Evolutionary conservation across 1,140 invertebrate genomes (phyloP).

Genomic region (Drosophila takahashii): DNA sequence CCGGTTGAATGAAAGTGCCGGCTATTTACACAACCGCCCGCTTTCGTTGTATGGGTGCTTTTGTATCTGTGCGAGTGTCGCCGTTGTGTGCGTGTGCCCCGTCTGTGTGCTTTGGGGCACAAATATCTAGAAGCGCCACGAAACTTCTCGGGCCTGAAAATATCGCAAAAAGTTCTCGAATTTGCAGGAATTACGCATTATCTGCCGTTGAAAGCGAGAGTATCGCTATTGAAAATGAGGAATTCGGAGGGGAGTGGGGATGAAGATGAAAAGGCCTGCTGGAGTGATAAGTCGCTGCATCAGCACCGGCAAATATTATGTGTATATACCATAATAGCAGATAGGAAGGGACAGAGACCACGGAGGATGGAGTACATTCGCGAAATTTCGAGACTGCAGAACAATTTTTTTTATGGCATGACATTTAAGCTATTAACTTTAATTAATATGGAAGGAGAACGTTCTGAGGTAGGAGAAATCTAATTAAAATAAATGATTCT

Average conservation of each 20-base stretch:
- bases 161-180: slow-evolving; percentile 60
- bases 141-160: slow-evolving; percentile 53
- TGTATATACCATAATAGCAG: slow-evolving; percentile 2
- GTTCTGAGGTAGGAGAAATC: background rate
- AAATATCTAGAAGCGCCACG: slow-evolving; percentile 28
- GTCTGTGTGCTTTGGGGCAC: slow-evolving; percentile 11
- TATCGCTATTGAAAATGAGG: slow-evolving; percentile 28
- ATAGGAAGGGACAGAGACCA: background rate
- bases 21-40: slow-evolving; percentile 62
- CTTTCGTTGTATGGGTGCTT: slow-evolving; percentile 13
- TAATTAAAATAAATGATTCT: background rate
- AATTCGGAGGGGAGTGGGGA: slow-evolving; percentile 1
- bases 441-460: background rate
- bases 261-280: slow-evolving; percentile 2
- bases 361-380: slow-evolving; percentile 17
- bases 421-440: background rate
- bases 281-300: slow-evolving; percentile 26
- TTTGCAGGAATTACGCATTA: slow-evolving; percentile 46
- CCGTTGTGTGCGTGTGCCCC: slow-evolving; percentile 2
- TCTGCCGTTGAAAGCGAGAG: slow-evolving; percentile 45
- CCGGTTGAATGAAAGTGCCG: slow-evolving; percentile 18
- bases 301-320: slow-evolving; percentile 8
- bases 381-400: slow-evolving; percentile 7
- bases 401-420: background rate
- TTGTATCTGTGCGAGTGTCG: slow-evolving; percentile 2